A percentile compares a stretch with the other conserved stretches of the same genome.
Evolutionary conservation across 2,797 vertebrate species (phyloP).

Genomic region (Catamblyrhynchus diadema): DNA sequence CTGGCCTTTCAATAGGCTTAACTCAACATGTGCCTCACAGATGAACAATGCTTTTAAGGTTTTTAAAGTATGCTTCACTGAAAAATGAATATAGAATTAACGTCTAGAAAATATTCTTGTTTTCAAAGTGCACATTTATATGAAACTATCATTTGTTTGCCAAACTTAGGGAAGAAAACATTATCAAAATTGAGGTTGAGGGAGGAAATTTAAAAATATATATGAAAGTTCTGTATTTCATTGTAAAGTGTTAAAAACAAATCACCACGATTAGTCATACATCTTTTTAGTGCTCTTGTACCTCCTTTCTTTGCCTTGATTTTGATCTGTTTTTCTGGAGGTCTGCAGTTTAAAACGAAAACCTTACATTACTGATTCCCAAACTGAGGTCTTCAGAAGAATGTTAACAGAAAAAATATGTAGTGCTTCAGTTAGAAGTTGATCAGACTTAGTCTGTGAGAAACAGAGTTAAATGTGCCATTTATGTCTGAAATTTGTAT

Average conservation of each 20-base stretch:
- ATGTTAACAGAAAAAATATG: not conserved
- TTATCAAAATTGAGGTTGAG: not conserved
- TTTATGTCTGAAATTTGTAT: not conserved
- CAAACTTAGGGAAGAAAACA: not conserved
- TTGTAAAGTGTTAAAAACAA: not conserved
- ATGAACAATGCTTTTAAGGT: not conserved
- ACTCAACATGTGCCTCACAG: not conserved
- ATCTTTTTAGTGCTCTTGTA: not conserved
- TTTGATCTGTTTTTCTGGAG: not conserved
- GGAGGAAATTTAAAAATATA: not conserved
- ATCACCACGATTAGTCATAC: not conserved
- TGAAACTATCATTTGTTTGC: not conserved
- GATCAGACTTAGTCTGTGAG: not conserved
- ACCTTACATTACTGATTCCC: not conserved
- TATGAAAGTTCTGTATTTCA: not conserved
- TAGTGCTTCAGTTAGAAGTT: not conserved
- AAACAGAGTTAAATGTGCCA: not conserved
- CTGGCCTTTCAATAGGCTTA: not conserved
- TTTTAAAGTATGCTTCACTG: not conserved
- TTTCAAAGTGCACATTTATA: not conserved
- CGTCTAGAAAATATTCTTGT: not conserved
- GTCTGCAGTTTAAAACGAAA: not conserved
- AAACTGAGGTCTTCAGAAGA: not conserved
- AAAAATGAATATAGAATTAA: not conserved
- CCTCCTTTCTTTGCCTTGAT: not conserved